Conservation (phyloP, 2,888 invertebrate species). For the Petrolisthes cinctipes region DNA sequence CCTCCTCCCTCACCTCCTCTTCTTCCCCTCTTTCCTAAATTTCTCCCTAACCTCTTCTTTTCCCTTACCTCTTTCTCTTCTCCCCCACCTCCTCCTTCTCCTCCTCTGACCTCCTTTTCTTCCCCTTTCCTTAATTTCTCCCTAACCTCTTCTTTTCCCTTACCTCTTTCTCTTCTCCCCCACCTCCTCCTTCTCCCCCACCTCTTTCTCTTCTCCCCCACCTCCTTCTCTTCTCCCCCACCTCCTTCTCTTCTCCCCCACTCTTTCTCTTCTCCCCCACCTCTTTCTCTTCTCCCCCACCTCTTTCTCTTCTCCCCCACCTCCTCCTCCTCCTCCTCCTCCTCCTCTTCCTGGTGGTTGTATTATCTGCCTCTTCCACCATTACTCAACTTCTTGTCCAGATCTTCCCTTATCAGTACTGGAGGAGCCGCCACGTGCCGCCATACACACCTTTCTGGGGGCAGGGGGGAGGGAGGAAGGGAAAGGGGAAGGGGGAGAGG, state of each 20-base stretch:
- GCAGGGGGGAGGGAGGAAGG: neutral
- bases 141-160: neutral
- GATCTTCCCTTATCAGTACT: no score
- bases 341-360: neutral
- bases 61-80: neutral
- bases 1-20: neutral
- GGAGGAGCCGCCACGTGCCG: neutral
- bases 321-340: constrained; percentile 9
- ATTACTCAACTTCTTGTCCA: no score
- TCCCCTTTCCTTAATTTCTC: neutral
- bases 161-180: neutral
- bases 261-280: neutral
- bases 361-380: neutral
- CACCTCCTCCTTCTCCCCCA: neutral
- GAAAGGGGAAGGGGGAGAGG: neutral
- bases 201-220: neutral
- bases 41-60: neutral
- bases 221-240: neutral
- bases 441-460: neutral
- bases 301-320: neutral
- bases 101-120: neutral
- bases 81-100: neutral
- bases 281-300: neutral
- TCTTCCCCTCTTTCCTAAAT: neutral
- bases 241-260: no score